phyloP scores from a whole-genome alignment of 2,113 vertebrate species.

The Pavo muticus region DNA sequence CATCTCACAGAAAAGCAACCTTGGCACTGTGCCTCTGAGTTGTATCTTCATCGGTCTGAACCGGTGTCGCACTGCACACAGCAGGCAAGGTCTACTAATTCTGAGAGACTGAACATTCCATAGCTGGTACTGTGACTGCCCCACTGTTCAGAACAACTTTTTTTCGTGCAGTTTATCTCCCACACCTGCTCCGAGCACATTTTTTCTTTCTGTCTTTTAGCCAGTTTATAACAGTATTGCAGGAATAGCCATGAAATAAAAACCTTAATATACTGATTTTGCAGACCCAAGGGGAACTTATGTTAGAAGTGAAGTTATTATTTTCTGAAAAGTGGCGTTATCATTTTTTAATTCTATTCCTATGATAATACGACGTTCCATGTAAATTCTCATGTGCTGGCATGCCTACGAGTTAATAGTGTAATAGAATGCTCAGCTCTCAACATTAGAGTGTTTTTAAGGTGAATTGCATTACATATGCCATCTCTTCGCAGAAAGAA shows the following conservation, averaged over 20 bases:
- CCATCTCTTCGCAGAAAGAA: conserved; percentile 83
- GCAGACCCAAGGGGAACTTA: conserved; percentile 63
- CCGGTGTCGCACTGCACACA: background rate
- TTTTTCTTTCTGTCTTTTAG: conserved; percentile 26
- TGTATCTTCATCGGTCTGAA: background rate
- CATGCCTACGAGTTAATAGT: conserved; percentile 85
- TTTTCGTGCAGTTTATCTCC: background rate
- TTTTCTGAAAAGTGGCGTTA: conserved; percentile 65
- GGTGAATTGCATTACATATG: conserved; percentile 77
- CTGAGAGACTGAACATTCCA: conserved; percentile 27
- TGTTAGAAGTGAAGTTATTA: conserved; percentile 54
- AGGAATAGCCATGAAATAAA: conserved; percentile 33
- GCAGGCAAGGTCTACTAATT: background rate
- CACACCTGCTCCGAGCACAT: background rate
- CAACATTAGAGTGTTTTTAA: conserved; percentile 78
- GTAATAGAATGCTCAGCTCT: conserved; percentile 84
- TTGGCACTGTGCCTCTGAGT: conserved; percentile 18
- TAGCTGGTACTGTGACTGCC: conserved; percentile 33
- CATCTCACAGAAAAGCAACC: conserved; percentile 1
- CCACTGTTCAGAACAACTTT: background rate
- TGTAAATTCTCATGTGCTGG: conserved; percentile 82
- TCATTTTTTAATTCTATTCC: conserved; percentile 63
- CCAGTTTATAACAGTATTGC: background rate
- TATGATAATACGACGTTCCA: conserved; percentile 70
- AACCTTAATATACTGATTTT: conserved; percentile 11